phyloP scores from a whole-genome alignment of 2,113 vertebrate species.

The Nycticebus coucang region DNA sequence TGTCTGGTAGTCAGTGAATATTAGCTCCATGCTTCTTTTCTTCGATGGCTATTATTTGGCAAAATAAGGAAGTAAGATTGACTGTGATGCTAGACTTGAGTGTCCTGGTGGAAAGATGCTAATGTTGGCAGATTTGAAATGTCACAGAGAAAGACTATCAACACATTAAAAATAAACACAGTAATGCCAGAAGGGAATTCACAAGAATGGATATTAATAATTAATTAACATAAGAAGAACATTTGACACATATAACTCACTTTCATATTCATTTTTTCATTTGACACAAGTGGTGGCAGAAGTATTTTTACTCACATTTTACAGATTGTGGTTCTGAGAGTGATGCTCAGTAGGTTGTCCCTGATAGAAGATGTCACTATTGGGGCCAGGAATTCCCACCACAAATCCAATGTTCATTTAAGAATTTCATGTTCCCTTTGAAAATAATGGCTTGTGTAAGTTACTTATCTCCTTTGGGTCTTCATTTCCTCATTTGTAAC shows the following conservation, averaged over 20 bases:
- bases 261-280: constrained; percentile 12
- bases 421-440: background rate
- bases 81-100: background rate
- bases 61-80: background rate
- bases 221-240: background rate
- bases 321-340: background rate
- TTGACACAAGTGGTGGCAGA: background rate
- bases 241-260: background rate
- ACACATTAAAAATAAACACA: background rate
- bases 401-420: background rate
- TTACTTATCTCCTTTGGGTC: background rate
- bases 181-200: background rate
- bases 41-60: constrained; percentile 14
- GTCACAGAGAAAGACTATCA: background rate
- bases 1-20: background rate
- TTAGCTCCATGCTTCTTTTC: constrained; percentile 16
- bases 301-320: constrained; percentile 45
- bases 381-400: background rate
- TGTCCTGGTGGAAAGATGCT: background rate
- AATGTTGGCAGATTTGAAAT: background rate
- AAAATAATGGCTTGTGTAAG: background rate
- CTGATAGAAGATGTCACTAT: background rate
- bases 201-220: background rate
- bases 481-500: background rate
- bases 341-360: background rate